Conservation (phyloP, 2,113 vertebrate genomes). For the Spheniscus mendiculus region DNA sequence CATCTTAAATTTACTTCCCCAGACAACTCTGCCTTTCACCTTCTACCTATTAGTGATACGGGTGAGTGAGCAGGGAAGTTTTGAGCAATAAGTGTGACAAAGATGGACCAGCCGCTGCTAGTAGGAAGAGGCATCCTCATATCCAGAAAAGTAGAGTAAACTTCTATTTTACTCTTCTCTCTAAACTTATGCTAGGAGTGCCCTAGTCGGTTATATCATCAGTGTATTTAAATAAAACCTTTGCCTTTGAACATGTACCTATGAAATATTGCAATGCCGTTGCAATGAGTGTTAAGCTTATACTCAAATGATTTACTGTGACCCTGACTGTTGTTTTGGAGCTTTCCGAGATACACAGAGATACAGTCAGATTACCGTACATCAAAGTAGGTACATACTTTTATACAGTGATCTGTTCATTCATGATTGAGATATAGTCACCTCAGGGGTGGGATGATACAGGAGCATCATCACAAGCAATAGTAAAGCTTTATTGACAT, state of each 20-base stretch:
- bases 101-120: neutral
- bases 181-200: neutral
- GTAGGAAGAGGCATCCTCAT: neutral
- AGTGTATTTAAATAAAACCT: neutral
- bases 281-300: neutral
- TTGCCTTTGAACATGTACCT: neutral
- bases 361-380: neutral
- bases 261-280: neutral
- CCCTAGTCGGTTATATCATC: neutral
- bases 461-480: constrained; percentile 11
- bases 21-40: neutral
- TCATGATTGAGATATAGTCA: neutral
- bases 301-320: neutral
- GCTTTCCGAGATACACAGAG: neutral
- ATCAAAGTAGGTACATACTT: neutral
- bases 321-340: neutral
- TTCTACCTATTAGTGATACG: neutral
- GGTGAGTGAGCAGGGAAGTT: neutral
- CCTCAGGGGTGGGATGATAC: neutral
- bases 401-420: neutral
- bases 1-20: neutral
- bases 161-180: neutral
- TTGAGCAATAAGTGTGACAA: neutral
- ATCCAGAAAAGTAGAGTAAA: neutral
- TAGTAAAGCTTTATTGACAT: constrained; percentile 6